phyloP scores from a whole-genome alignment of 2,888 invertebrate genomes.

The Drosophila pseudotalamancana region DNA sequence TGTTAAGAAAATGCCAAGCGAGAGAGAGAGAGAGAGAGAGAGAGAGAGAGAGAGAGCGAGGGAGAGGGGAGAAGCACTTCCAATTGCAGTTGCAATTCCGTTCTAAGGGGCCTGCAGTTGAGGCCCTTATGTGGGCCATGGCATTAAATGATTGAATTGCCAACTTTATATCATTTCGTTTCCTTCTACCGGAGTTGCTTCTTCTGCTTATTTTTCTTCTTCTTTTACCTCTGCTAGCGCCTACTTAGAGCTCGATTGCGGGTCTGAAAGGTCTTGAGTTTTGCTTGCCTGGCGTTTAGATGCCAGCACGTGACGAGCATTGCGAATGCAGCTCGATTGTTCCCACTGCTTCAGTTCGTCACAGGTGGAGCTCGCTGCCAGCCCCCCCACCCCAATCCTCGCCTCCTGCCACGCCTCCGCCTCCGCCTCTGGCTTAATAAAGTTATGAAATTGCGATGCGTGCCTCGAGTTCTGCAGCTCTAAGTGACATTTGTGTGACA shows the following conservation, averaged over 20 bases:
- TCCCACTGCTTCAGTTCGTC: constrained; percentile 25
- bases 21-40: accelerated
- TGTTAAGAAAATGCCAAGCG: constrained; percentile 23
- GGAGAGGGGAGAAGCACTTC: constrained; percentile 8
- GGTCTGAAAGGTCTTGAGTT: neutral
- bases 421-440: constrained; percentile 49
- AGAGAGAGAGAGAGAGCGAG: no score
- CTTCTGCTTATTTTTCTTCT: no score
- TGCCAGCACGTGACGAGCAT: constrained; percentile 55
- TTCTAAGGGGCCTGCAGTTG: constrained; percentile 17
- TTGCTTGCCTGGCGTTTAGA: constrained; percentile 58
- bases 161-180: constrained; percentile 44
- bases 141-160: constrained; percentile 70
- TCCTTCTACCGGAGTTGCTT: constrained; percentile 22
- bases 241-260: constrained; percentile 39
- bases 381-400: no score
- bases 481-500: constrained; percentile 79
- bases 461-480: constrained; percentile 66
- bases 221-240: constrained; percentile 49
- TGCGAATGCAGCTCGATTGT: constrained; percentile 24
- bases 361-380: constrained; percentile 30
- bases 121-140: constrained; percentile 47
- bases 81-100: constrained; percentile 14
- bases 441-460: constrained; percentile 79
- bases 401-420: constrained; percentile 5